phyloP scores from a whole-genome alignment of 2,113 vertebrate species.

The Cephalopterus ornatus region DNA sequence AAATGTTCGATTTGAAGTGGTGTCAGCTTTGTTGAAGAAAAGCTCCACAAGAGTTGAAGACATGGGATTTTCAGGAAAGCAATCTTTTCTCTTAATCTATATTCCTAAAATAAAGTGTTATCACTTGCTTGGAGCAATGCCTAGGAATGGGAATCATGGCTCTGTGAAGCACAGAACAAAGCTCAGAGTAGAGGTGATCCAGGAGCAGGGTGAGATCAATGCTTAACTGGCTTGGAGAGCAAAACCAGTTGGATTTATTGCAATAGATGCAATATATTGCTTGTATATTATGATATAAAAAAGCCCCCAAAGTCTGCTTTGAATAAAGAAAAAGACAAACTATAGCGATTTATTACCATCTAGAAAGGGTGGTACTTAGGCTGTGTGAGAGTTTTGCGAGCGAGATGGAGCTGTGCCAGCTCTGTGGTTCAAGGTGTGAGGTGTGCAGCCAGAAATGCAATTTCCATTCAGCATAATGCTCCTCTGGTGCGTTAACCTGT shows the following conservation, averaged over 20 bases:
- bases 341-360: background rate
- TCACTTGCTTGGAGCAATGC: background rate
- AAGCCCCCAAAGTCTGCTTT: background rate
- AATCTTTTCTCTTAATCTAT: background rate
- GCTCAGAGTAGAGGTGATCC: background rate
- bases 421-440: background rate
- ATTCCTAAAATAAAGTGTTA: background rate
- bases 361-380: background rate
- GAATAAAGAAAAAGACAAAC: background rate
- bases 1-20: background rate
- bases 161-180: background rate
- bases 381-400: background rate
- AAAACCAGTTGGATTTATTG: background rate
- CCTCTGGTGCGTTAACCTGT: background rate
- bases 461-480: background rate
- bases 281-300: background rate
- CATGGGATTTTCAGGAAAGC: background rate
- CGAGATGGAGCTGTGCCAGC: background rate
- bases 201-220: background rate
- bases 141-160: background rate
- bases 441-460: background rate
- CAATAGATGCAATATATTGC: background rate
- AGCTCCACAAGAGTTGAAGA: background rate
- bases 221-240: background rate
- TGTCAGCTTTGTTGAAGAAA: background rate